These are phyloP conservation scores for Heteromyza rotundicornis DNA, from an alignment of 2,888 invertebrate genomes.

Conservation along the genomic window DNA sequence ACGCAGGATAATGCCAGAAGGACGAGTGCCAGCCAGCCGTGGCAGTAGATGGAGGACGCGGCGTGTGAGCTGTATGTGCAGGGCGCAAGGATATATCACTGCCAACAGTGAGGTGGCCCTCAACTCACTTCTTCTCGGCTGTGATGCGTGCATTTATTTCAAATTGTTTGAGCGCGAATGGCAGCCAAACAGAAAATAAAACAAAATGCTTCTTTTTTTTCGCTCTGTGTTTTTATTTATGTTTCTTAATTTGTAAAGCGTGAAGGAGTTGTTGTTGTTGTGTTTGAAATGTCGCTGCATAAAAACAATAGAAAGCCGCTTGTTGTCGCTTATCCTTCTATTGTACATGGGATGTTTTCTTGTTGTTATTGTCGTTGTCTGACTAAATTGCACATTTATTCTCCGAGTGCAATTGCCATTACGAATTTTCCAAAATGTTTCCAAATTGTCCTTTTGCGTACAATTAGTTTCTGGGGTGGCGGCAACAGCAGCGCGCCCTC, in stretches of 20 bases:
- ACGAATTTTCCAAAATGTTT: conserved; percentile 27
- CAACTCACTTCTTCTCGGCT: no score
- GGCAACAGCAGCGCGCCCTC: background rate
- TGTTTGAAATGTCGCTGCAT: background rate
- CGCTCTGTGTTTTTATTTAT: no score
- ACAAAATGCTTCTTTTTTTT: conserved; percentile 36
- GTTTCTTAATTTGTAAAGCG: conserved; percentile 47
- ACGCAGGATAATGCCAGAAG: background rate
- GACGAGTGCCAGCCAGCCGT: background rate
- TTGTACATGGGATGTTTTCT: background rate
- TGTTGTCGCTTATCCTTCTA: background rate
- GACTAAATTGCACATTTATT: background rate
- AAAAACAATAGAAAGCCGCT: background rate
- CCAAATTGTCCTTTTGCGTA: background rate
- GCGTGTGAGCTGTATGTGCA: background rate
- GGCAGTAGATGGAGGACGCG: background rate
- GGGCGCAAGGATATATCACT: background rate
- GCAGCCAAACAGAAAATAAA: conserved; percentile 30
- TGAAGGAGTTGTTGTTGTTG: conserved; percentile 24
- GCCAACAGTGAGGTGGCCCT: no score
- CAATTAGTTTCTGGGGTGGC: conserved; percentile 1
- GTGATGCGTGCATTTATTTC: conserved; percentile 26
- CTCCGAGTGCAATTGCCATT: conserved; percentile 41
- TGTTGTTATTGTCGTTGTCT: conserved; percentile 1
- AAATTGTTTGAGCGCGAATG: conserved; percentile 22